A percentile compares a stretch with the other conserved stretches of the same genome.
These are phyloP conservation scores for Anabas testudineus DNA, from an alignment of 2,797 vertebrate genomes.

Conservation along the genomic window DNA sequence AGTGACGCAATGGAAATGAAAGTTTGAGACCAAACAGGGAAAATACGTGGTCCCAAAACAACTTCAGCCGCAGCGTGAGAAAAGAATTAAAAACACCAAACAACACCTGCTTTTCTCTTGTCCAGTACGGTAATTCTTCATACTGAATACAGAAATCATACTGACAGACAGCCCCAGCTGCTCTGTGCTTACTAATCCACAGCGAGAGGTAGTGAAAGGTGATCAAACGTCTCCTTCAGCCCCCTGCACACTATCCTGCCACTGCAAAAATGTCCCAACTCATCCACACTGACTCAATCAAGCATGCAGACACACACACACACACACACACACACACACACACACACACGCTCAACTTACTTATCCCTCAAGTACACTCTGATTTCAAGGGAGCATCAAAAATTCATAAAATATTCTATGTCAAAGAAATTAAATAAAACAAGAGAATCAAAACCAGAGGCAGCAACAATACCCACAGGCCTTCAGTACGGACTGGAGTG, in stretches of 20 bases:
- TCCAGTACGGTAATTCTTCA: not conserved
- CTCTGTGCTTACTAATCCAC: constrained; percentile 41
- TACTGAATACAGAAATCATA: constrained; percentile 3
- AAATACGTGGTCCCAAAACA: constrained; percentile 7
- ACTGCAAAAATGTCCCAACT: constrained; percentile 7
- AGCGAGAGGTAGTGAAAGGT: constrained; percentile 58
- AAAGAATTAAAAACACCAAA: constrained; percentile 3
- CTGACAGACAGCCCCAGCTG: constrained; percentile 66
- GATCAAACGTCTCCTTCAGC: constrained; percentile 65
- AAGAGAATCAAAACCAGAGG: constrained; percentile 64
- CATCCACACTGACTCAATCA: constrained; percentile 15
- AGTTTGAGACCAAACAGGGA: constrained; percentile 3
- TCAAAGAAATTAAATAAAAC: constrained; percentile 61
- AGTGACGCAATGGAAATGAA: constrained; percentile 1
- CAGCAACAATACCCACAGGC: constrained; percentile 40
- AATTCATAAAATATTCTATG: constrained; percentile 58
- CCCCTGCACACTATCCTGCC: constrained; percentile 50
- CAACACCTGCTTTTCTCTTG: constrained; percentile 3
- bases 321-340: not conserved
- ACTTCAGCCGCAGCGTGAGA: not conserved
- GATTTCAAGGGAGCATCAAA: constrained; percentile 46
- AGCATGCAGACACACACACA: not conserved
- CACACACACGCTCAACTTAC: not conserved
- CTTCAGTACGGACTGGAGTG: constrained; percentile 20
- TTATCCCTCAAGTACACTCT: not conserved